A percentile compares a stretch with the other conserved stretches of the same genome.
Evolutionary conservation across 2,113 vertebrate genomes (phyloP).

Genomic region (Rhea pennata): DNA sequence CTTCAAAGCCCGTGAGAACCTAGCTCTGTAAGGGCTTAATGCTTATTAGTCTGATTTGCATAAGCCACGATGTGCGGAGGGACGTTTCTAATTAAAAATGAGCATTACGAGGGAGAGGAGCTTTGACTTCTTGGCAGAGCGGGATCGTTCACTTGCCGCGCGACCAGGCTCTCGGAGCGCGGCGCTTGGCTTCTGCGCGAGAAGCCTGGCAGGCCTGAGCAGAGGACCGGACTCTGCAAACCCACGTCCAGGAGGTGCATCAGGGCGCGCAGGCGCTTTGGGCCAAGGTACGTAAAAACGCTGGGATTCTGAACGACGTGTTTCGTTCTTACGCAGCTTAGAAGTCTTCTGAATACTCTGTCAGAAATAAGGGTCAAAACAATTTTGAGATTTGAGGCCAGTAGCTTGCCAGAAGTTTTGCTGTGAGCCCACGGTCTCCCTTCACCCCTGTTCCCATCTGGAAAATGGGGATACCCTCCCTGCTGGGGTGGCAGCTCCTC

Average conservation of each 20-base stretch:
- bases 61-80: too few species aligned
- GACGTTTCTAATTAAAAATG: not conserved
- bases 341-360: not conserved
- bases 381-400: not conserved
- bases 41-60: too few species aligned
- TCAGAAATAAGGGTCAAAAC: accelerated
- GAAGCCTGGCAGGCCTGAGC: not conserved
- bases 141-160: accelerated
- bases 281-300: not conserved
- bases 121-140: not conserved
- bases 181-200: not conserved
- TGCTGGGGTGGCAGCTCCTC: not conserved
- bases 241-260: not conserved
- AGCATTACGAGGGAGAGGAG: not conserved
- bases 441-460: not conserved
- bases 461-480: not conserved
- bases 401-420: not conserved
- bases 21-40: too few species aligned
- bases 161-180: not conserved
- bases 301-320: too few species aligned
- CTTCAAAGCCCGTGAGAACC: too few species aligned
- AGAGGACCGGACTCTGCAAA: too few species aligned
- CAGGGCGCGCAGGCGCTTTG: not conserved
- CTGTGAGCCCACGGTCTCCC: accelerated
- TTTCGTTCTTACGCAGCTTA: not conserved